These are phyloP conservation scores for Drosophila paracracens DNA, from an alignment of 2,888 invertebrate species.

Conservation along the genomic window DNA sequence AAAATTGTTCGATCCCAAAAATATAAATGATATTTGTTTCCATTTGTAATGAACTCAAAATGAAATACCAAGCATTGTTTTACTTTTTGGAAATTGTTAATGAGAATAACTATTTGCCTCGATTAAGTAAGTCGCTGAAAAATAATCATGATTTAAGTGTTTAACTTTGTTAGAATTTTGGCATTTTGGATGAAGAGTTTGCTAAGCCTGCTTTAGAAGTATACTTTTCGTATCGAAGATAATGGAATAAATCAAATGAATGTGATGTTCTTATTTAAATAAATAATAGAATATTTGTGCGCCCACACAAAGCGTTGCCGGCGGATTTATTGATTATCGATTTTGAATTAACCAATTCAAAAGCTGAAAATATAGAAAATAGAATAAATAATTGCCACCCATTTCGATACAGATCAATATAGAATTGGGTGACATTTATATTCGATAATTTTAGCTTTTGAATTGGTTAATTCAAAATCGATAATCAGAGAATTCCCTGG, in stretches of 20 bases:
- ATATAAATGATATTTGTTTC: not conserved
- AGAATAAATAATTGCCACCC: not conserved
- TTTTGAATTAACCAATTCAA: not conserved
- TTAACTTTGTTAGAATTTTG: not conserved
- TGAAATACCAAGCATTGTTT: too few relatives aligned
- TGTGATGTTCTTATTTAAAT: too few relatives aligned
- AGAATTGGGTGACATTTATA: not conserved
- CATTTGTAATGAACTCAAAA: too few relatives aligned
- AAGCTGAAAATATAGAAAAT: not conserved
- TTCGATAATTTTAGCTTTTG: not conserved
- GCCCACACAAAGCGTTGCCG: slow-evolving; percentile 48
- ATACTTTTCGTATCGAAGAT: not conserved
- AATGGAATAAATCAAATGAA: not conserved
- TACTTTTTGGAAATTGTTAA: not conserved
- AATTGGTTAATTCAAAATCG: not conserved
- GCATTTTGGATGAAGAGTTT: not conserved
- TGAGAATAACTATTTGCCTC: not conserved
- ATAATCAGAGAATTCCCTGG: slow-evolving; percentile 30
- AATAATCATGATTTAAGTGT: not conserved
- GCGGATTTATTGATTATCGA: slow-evolving; percentile 17
- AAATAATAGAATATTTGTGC: not conserved
- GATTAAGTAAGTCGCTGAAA: not conserved
- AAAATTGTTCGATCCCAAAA: not conserved
- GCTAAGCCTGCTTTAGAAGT: not conserved
- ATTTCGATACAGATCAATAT: not conserved